Base-by-base conservation (phyloP, 2,888 invertebrate genomes). In the Eucriotettix oculatus region DNA sequence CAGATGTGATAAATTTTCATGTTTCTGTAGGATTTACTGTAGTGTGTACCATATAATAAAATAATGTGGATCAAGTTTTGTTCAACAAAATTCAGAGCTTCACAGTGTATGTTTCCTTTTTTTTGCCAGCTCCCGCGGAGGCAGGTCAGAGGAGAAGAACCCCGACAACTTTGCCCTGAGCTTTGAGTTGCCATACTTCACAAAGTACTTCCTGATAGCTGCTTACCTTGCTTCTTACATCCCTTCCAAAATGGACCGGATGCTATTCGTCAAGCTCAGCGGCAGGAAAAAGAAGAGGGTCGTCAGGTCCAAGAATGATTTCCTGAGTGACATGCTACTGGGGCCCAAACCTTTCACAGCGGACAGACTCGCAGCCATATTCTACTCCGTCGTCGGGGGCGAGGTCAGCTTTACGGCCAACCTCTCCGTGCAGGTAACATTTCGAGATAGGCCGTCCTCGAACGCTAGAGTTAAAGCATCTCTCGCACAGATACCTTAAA, bases 201-300 rank as follows among this genome's bases (percentile, higher is more conserved):
- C 91, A 0, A 95, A 95, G 73, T 94, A 83, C 71, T 77, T 96
- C 44, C 75, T 96, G 5, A 88, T 96, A 41, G 91, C 95, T 10
- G 88, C 93, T 1, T 96, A 90, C 71, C 76, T 96, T 62, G 95
- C 95, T 0, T 95, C 95, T 43, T 90, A 94, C 71, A 95, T 95
- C 73, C 90, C 94, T 1, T 82, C 87, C 0, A 90, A 88, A 67
- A 86, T 89, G 66, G 96, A 96, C 71, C 90, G 87, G 69, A 76
- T 88, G 56, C 76, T 95, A 54, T 95, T 93, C 71, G 82, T 90
- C 72, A 93, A 93, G 74, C 74, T 83, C 66, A 85, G 85, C 66
- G 85, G 83, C 0, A 84, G 82, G 61, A 60, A 62, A 44, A 62
- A 59, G n/a, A 64, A 65, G 62, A 65, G 64, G 14, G 42, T 40